Evolutionary conservation across 2,888 invertebrate species (phyloP), one percentile per base, ranked within the genome.

Genomic region (Acrobasis suavella): DNA sequence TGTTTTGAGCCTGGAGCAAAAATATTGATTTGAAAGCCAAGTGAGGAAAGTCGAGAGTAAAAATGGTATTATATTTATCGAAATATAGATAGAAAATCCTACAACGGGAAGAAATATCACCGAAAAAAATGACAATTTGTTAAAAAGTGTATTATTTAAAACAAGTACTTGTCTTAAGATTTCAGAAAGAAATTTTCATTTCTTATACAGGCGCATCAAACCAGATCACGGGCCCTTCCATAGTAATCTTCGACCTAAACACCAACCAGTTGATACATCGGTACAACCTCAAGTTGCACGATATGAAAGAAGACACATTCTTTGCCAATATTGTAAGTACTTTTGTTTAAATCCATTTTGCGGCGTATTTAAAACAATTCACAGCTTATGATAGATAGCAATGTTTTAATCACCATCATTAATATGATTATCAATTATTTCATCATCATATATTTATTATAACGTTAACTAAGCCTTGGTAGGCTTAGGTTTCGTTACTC

Each of bases 241-340:
- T 96, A 52, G 94, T 95, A 1, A 93, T 96, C 63, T 96, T 95
- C 72, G 96, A 97, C 77, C 87, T 97, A 63, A 96, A 95, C 67
- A 96, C 96, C 0, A 95, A 97, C 77, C 89, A 94, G 77, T 86
- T 97, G 58, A 77, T 97, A 58, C 94, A 95, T 65, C 93, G 95
- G 58, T 96, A 95, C 78, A 89, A 93, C 62, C 93, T 97, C 74
- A 96, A 96, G 75, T 91, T 94, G 14, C 82, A 83, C 0, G 95
- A 96, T 74, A 89, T 95, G 77, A 96, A 95, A 73, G 94, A 95
- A 60, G 94, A 95, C 69, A 95, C 96, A 0, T 97, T 97, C 91
- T 96, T 96, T 76, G 97, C 96, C 2, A 96, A 97, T 79, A 94
- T 96, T 73, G 95, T 96, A 90, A 93, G 95, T 93, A 72, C 49